Evolutionary conservation across 2,113 vertebrate species (phyloP).

Genomic region (Myodes glareolus): DNA sequence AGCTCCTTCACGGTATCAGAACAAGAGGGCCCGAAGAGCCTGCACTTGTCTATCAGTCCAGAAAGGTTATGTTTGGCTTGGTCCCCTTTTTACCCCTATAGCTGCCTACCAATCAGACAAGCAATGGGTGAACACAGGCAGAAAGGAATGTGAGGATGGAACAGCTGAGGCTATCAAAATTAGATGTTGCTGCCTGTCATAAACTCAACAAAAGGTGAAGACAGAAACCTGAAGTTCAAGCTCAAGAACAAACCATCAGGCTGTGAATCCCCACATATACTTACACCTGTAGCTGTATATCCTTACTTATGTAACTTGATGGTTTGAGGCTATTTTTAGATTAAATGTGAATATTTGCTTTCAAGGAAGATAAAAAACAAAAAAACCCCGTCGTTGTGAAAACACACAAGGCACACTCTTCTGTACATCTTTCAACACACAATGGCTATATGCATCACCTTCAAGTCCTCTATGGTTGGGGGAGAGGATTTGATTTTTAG

Average conservation of each 20-base stretch:
- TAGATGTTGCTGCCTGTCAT: neutral
- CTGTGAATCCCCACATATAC: neutral
- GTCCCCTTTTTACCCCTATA: neutral
- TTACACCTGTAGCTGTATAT: neutral
- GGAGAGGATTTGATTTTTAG: neutral
- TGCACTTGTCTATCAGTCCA: too few species aligned
- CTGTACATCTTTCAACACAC: neutral
- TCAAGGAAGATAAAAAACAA: neutral
- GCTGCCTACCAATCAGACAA: neutral
- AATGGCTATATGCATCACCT: neutral
- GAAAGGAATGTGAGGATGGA: neutral
- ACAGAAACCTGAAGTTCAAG: neutral
- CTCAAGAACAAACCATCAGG: neutral
- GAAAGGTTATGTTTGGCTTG: too few species aligned
- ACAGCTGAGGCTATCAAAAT: neutral
- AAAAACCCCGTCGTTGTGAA: neutral
- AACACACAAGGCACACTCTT: neutral
- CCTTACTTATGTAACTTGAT: neutral
- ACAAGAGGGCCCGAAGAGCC: rapidly evolving
- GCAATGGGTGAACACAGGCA: neutral
- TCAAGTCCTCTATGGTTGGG: neutral
- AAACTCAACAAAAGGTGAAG: neutral
- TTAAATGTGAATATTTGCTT: neutral
- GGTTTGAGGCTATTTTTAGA: neutral
- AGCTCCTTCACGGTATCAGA: neutral